A percentile compares a stretch with the other conserved stretches of the same genome.
Conservation (phyloP, 92 coral and sea anemone species). For the Plumapathes pennacea region DNA sequence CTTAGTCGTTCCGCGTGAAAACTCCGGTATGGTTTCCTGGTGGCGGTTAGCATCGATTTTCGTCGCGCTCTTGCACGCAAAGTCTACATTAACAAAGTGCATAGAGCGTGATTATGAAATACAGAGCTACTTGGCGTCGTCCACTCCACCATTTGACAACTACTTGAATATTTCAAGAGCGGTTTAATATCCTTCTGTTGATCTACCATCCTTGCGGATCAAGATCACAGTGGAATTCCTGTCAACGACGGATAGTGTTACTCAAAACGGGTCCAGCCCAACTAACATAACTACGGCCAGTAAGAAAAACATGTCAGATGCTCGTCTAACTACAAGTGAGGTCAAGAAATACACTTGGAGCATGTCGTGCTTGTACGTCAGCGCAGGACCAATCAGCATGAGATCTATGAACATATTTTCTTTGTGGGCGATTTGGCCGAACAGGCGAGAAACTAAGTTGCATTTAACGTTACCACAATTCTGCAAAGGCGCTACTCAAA, state of each 20-base stretch:
- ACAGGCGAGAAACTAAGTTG: slow-evolving; percentile 16
- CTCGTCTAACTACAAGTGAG: neutral
- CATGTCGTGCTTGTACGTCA: slow-evolving; percentile 15
- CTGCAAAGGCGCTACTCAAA: slow-evolving; percentile 5
- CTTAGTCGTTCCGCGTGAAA: no score
- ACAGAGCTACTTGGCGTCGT: neutral
- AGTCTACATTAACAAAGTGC: neutral
- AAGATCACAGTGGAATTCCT: slow-evolving; percentile 14
- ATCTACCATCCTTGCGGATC: slow-evolving; percentile 22
- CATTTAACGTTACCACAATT: slow-evolving; percentile 21
- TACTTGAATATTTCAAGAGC: slow-evolving; percentile 19
- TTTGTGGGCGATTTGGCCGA: slow-evolving; percentile 27
- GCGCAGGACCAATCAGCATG: slow-evolving; percentile 4
- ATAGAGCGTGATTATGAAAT: slow-evolving; percentile 1
- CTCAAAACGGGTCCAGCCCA: neutral
- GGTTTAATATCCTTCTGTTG: slow-evolving; percentile 15
- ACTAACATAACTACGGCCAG: neutral
- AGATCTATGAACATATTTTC: slow-evolving; percentile 9
- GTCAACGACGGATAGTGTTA: neutral
- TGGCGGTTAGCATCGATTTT: no score
- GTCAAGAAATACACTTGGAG: slow-evolving; percentile 17
- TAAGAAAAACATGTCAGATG: neutral
- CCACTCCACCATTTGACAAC: slow-evolving; percentile 30
- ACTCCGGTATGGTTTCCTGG: no score
- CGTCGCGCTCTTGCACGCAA: neutral